phyloP scores from a whole-genome alignment of 2,113 vertebrate species.

The Rana temporaria region DNA sequence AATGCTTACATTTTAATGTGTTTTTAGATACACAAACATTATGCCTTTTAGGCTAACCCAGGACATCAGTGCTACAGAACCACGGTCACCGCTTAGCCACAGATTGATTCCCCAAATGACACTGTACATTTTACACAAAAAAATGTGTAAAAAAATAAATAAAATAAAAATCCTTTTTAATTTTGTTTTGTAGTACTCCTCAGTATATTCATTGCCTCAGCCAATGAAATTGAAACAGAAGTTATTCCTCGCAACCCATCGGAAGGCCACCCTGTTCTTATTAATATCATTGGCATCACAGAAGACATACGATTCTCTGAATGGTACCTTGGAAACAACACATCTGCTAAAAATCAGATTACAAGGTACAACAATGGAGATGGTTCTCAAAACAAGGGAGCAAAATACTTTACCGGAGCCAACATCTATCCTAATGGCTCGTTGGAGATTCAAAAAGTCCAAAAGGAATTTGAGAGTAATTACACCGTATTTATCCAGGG shows the following conservation, averaged over 20 bases:
- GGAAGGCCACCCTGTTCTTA: background rate
- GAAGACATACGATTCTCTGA: background rate
- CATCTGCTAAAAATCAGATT: background rate
- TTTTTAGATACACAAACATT: too few relatives aligned
- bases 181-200: background rate
- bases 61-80: too few relatives aligned
- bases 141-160: too few relatives aligned
- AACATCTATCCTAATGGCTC: background rate
- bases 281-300: background rate
- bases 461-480: background rate
- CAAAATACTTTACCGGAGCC: background rate
- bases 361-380: background rate
- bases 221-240: background rate
- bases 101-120: too few relatives aligned
- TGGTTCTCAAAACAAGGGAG: background rate
- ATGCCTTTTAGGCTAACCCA: too few relatives aligned
- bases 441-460: background rate
- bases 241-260: background rate
- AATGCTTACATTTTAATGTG: too few relatives aligned
- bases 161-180: background rate
- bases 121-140: too few relatives aligned
- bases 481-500: background rate
- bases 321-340: background rate
- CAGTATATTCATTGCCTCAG: background rate
- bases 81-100: too few relatives aligned